These are phyloP conservation scores for Melieria picta DNA, from an alignment of 2,888 invertebrate genomes.

Conservation along the genomic window DNA sequence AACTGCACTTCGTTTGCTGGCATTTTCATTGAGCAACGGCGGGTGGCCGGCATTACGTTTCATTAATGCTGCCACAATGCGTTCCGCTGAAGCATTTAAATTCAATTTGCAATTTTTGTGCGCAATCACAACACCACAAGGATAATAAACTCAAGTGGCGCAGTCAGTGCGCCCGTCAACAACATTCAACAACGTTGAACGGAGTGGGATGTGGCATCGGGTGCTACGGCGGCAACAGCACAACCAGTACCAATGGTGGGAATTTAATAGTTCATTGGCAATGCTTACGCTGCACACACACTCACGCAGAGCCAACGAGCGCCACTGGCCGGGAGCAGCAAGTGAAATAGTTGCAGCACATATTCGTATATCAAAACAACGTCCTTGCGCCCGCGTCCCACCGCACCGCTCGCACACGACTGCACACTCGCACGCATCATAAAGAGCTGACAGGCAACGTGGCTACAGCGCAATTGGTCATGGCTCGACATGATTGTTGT, in stretches of 20 bases:
- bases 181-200: no score
- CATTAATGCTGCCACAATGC: no score
- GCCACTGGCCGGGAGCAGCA: background rate
- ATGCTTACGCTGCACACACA: background rate
- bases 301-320: background rate
- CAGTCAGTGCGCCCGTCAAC: no score
- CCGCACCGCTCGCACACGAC: background rate
- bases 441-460: no score
- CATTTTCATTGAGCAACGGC: no score
- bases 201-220: background rate
- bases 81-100: background rate
- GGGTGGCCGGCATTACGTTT: no score
- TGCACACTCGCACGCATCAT: background rate
- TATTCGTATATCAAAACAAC: no score
- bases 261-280: slow-evolving; percentile 1
- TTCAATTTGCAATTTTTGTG: background rate
- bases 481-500: no score
- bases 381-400: no score
- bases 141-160: slow-evolving; percentile 15
- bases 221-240: background rate
- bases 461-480: no score
- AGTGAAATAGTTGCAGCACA: background rate
- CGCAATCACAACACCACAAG: slow-evolving; percentile 11
- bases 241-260: background rate
- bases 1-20: no score